Evolutionary conservation across 1,140 invertebrate species (phyloP).

Genomic region (Sesamia nonagrioides): DNA sequence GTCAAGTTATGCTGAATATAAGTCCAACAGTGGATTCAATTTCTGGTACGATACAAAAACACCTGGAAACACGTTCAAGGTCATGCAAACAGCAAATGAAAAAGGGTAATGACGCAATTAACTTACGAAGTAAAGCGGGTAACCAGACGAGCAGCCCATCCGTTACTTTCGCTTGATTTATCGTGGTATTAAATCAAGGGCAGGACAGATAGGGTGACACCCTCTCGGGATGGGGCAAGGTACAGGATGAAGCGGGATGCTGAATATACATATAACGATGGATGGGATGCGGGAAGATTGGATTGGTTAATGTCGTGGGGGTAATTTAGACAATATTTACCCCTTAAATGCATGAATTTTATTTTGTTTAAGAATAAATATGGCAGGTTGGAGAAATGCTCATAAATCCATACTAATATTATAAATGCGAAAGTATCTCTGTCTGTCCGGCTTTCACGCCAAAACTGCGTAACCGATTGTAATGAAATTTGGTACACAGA

Average conservation of each 20-base stretch:
- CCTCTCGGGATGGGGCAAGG: slow-evolving; percentile 2
- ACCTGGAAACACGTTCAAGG: slow-evolving; percentile 6
- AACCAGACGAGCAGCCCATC: slow-evolving; percentile 37
- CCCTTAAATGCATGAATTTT: too few species aligned
- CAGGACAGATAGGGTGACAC: slow-evolving; percentile 45
- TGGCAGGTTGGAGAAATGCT: too few species aligned
- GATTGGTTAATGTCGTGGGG: too few species aligned
- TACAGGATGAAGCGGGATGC: not conserved
- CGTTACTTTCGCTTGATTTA: slow-evolving; percentile 42
- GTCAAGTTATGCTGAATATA: not conserved
- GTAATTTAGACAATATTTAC: too few species aligned
- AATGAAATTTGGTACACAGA: too few species aligned
- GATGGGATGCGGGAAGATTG: not conserved
- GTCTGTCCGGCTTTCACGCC: too few species aligned
- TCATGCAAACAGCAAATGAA: not conserved
- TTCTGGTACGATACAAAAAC: too few species aligned
- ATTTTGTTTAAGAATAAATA: too few species aligned
- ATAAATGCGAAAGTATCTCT: too few species aligned
- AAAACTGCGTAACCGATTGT: too few species aligned
- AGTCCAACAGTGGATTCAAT: not conserved
- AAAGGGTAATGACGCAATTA: slow-evolving; percentile 29
- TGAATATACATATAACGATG: not conserved
- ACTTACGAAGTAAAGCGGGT: slow-evolving; percentile 33
- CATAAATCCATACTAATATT: too few species aligned
- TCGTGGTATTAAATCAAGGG: slow-evolving; percentile 39